Conservation (phyloP, 2,888 invertebrate genomes). For the Shargacucullia verbasci region DNA sequence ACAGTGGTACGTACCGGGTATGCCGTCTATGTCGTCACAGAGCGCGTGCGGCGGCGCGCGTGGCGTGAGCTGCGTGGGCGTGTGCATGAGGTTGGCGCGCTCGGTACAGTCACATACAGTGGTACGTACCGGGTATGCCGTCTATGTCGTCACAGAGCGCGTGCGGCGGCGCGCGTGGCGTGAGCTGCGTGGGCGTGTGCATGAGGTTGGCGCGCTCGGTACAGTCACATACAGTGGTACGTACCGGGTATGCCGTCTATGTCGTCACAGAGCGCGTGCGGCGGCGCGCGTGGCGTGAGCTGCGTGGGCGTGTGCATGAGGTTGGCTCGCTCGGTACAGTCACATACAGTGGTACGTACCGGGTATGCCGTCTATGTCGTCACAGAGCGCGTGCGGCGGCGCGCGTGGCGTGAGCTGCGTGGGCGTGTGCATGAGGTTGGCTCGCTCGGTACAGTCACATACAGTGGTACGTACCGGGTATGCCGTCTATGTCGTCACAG, state of each 20-base stretch:
- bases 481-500: constrained; percentile 74
- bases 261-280: constrained; percentile 60
- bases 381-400: constrained; percentile 46
- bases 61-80: constrained; percentile 4
- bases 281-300: constrained; percentile 12
- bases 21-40: constrained; percentile 74
- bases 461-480: constrained; percentile 64
- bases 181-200: constrained; percentile 9
- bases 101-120: constrained; percentile 44
- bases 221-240: background rate
- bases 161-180: constrained; percentile 34
- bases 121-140: constrained; percentile 70
- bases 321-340: constrained; percentile 62
- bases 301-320: constrained; percentile 18
- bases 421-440: constrained; percentile 35
- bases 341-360: constrained; percentile 48
- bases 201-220: constrained; percentile 63
- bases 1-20: constrained; percentile 64
- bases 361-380: constrained; percentile 78
- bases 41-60: constrained; percentile 41
- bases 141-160: constrained; percentile 69
- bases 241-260: constrained; percentile 78
- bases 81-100: constrained; percentile 57
- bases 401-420: constrained; percentile 7
- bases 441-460: constrained; percentile 59